Conservation (phyloP, 2,113 vertebrate genomes). For the Pachyramphus minor region DNA sequence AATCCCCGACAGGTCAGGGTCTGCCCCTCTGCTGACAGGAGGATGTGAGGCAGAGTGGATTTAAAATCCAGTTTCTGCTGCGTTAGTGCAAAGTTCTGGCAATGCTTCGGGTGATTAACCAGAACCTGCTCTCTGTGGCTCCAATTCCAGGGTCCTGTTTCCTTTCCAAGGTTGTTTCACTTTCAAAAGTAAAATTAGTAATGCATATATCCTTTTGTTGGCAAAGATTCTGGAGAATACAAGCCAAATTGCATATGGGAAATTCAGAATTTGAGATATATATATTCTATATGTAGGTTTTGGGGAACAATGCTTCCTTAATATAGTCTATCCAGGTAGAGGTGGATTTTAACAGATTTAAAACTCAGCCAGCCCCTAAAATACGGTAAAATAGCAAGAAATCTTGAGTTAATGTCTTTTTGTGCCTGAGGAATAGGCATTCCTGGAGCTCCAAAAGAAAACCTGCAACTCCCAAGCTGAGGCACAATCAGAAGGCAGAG, state of each 20-base stretch:
- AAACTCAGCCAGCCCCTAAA: not conserved
- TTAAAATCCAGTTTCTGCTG: not conserved
- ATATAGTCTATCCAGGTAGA: not conserved
- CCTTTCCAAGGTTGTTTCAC: not conserved
- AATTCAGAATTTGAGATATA: not conserved
- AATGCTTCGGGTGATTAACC: not conserved
- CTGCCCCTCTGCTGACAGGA: not conserved
- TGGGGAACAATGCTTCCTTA: not conserved
- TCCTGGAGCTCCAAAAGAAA: not conserved
- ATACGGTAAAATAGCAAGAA: not conserved
- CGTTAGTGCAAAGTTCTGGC: not conserved
- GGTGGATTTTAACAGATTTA: not conserved
- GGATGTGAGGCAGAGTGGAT: not conserved
- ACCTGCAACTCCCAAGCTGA: not conserved
- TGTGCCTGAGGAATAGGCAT: not conserved
- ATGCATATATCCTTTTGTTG: not conserved
- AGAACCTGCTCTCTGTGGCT: not conserved
- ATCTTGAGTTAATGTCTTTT: not conserved
- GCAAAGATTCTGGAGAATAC: not conserved
- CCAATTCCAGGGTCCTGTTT: not conserved
- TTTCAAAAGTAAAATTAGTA: not conserved
- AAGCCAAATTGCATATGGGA: not conserved
- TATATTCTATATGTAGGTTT: not conserved
- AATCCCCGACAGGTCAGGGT: not conserved
- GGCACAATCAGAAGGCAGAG: not conserved